phyloP scores from a whole-genome alignment of 2,888 invertebrate species.

The Macrostomum cliftonense region DNA sequence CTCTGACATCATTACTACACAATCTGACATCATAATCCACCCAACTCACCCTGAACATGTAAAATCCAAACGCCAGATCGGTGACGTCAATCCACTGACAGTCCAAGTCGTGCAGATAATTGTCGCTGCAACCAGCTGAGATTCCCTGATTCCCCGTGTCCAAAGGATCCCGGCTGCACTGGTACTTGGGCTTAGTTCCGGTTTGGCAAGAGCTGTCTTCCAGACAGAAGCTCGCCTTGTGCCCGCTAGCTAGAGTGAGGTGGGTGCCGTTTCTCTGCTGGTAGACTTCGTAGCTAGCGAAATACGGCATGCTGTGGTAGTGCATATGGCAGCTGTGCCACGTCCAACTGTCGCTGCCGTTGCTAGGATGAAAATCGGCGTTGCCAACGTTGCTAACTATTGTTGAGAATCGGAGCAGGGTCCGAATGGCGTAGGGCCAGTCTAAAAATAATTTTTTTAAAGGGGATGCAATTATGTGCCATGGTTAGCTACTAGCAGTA shows the following conservation, averaged over 20 bases:
- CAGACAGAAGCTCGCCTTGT: slow-evolving; percentile 85
- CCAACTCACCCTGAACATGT: slow-evolving; percentile 44
- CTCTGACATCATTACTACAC: no score
- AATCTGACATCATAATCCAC: no score
- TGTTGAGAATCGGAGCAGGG: slow-evolving; percentile 72
- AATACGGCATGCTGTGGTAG: slow-evolving; percentile 92
- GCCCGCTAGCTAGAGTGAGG: slow-evolving; percentile 69
- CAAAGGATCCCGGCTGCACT: slow-evolving; percentile 42
- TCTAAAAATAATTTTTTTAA: slow-evolving; percentile 29
- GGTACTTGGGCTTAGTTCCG: slow-evolving; percentile 49
- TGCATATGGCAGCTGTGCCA: slow-evolving; percentile 96
- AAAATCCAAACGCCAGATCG: slow-evolving; percentile 62
- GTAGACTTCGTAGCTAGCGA: slow-evolving; percentile 72
- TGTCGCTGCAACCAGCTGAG: slow-evolving; percentile 55
- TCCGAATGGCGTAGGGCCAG: slow-evolving; percentile 63
- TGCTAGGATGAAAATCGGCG: slow-evolving; percentile 67
- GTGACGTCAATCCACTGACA: slow-evolving; percentile 94
- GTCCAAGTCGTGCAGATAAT: slow-evolving; percentile 75
- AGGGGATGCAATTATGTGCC: no score
- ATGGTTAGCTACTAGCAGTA: no score
- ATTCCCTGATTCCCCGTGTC: slow-evolving; percentile 15
- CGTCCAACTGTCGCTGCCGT: slow-evolving; percentile 77
- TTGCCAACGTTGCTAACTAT: slow-evolving; percentile 69
- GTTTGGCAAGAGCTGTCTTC: slow-evolving; percentile 75
- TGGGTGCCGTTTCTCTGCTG: slow-evolving; percentile 35